phyloP scores from a whole-genome alignment of 2,888 invertebrate species.

The Agrotis ipsilon region DNA sequence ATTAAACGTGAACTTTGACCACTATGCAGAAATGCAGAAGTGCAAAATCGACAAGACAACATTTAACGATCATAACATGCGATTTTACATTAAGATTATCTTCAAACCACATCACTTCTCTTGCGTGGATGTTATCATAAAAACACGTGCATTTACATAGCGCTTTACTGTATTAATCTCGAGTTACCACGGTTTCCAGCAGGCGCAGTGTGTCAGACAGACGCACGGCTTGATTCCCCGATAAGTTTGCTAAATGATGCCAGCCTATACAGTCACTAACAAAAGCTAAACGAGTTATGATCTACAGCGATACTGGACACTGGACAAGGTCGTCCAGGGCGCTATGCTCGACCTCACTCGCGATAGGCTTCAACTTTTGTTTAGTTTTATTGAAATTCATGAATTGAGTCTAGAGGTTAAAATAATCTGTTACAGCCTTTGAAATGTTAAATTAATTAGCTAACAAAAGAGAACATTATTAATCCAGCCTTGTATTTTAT shows the following conservation, averaged over 20 bases:
- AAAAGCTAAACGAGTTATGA: constrained; percentile 40
- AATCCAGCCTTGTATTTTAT: constrained; percentile 5
- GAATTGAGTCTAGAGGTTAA: constrained; percentile 40
- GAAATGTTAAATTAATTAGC: constrained; percentile 7
- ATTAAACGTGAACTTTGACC: constrained; percentile 19
- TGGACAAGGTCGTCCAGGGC: constrained; percentile 42
- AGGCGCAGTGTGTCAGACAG: constrained; percentile 38
- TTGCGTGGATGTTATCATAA: constrained; percentile 42
- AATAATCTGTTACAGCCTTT: constrained; percentile 8
- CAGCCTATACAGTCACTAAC: constrained; percentile 42
- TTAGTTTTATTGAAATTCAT: constrained; percentile 43
- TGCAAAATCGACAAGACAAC: constrained; percentile 12
- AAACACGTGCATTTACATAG: constrained; percentile 47
- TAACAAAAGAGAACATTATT: constrained; percentile 10
- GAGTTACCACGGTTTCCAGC: constrained; percentile 45
- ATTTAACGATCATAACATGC: constrained; percentile 23
- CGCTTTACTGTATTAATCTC: constrained; percentile 40
- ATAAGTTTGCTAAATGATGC: constrained; percentile 71
- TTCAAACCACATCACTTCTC: constrained; percentile 22
- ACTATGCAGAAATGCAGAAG: constrained; percentile 23
- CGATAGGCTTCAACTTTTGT: constrained; percentile 29
- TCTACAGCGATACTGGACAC: constrained; percentile 20
- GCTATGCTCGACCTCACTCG: constrained; percentile 31
- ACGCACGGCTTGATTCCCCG: constrained; percentile 63
- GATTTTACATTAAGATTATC: constrained; percentile 35